phyloP scores from a whole-genome alignment of 2,113 vertebrate genomes.

The Octodon degus region DNA sequence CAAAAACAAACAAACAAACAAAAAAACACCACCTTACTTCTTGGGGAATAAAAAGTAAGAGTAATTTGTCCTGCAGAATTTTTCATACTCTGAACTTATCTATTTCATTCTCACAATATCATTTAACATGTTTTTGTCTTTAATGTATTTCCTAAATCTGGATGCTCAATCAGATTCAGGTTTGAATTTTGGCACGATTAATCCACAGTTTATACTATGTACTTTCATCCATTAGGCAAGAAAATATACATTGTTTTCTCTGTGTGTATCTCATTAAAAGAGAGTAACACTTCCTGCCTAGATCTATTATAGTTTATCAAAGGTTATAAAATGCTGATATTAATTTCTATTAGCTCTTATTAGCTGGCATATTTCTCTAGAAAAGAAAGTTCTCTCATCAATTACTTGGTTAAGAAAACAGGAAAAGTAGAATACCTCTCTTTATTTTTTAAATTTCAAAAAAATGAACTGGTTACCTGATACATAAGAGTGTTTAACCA shows the following conservation, averaged over 20 bases:
- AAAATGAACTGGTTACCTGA: neutral
- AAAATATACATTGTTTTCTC: neutral
- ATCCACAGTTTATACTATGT: neutral
- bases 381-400: slow-evolving; percentile 27
- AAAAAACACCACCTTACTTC: neutral
- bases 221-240: neutral
- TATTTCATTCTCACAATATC: neutral
- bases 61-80: neutral
- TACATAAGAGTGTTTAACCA: neutral
- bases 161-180: slow-evolving; percentile 10
- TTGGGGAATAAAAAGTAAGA: neutral
- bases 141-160: slow-evolving; percentile 28
- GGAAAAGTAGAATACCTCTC: neutral
- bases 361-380: neutral
- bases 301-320: neutral
- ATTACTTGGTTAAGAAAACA: neutral
- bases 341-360: slow-evolving; percentile 4
- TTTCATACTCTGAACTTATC: neutral
- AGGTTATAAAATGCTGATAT: neutral
- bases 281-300: neutral
- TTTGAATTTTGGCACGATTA: neutral
- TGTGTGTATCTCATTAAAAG: neutral
- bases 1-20: too few species aligned
- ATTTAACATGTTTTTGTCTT: neutral
- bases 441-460: slow-evolving; percentile 35